These are phyloP conservation scores for Drosophila mimica DNA, from an alignment of 2,888 invertebrate genomes.

Conservation along the genomic window DNA sequence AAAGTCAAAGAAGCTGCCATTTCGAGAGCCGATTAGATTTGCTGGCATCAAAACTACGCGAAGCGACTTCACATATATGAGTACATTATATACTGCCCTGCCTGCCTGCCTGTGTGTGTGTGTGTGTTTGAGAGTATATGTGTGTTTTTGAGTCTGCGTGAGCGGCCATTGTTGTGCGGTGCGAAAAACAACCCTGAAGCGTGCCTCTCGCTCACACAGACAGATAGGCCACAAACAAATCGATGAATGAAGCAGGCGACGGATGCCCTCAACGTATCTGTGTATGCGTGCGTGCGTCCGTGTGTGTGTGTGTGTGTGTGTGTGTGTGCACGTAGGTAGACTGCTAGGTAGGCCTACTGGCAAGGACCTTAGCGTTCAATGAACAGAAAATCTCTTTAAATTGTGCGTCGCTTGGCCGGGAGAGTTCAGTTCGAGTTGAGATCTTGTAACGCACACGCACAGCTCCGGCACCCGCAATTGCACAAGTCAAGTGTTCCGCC, in stretches of 20 bases:
- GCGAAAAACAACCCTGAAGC: slow-evolving; percentile 77
- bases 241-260: slow-evolving; percentile 71
- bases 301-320: slow-evolving; percentile 13
- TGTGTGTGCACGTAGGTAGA: slow-evolving; percentile 49
- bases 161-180: slow-evolving; percentile 78
- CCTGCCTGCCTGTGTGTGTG: slow-evolving; percentile 4
- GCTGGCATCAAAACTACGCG: slow-evolving; percentile 48
- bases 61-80: slow-evolving; percentile 21
- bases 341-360: slow-evolving; percentile 63
- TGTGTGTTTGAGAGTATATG: slow-evolving; percentile 31
- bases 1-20: slow-evolving; percentile 75
- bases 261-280: slow-evolving; percentile 30
- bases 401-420: slow-evolving; percentile 59
- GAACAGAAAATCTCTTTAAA: slow-evolving; percentile 75
- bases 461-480: slow-evolving; percentile 42
- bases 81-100: slow-evolving; percentile 63
- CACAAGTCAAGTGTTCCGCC: slow-evolving; percentile 51
- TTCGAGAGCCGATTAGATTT: slow-evolving; percentile 63
- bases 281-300: slow-evolving; percentile 6
- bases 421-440: slow-evolving; percentile 82
- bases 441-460: slow-evolving; percentile 77
- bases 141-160: slow-evolving; percentile 50
- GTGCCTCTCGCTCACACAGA: slow-evolving; percentile 64
- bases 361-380: slow-evolving; percentile 56
- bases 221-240: slow-evolving; percentile 75